Base-by-base conservation (phyloP, 2,888 invertebrate genomes). In the Geotrupes spiniger region DNA sequence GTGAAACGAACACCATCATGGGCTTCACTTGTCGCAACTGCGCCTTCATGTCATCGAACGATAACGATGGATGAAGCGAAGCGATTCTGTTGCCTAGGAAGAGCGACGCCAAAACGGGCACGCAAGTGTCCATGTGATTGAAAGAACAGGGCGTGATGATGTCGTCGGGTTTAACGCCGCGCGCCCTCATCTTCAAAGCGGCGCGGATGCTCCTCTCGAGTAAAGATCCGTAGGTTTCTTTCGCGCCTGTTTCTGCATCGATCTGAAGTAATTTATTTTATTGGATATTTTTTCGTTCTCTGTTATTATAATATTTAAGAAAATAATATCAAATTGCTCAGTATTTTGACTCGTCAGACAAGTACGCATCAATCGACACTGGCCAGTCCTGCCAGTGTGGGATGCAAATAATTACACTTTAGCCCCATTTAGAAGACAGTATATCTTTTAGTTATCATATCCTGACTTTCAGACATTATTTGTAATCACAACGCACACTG, bases 41-140 rank as follows among this genome's bases (percentile, higher is more conserved):
- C 45, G 60, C 56, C 14, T 43, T 49, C 4, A 55, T 59, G 8
- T 66, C 63, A 10, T 45, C 29, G 1, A 47, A 28, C 0, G 62
- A 58, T 29, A 67, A 49, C 0, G 54, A 56, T 1, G 63, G 63
- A 49, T 70, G 65, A 10, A 69, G 46, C 8, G 61, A 61, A 1
- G 62, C 60, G 1, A 64, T 49, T 33, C 58, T 63, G 4, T 63
- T 65, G 2, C 78, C 78, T 4, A 76, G 64, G 54, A 70, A 77
- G 1, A 76, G 52, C 0, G 74, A 70, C 1, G 77, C 76, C 36
- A 78, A 71, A 38, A 74, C 69, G 0, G 78, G 77, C 15, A 77
- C 67, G 2, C 64, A 63, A 8, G 73, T 59, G 45, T 78, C 70
- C 2, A 76, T 21, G 26, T 75, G 74, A 51, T 74, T 78, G 1